A percentile compares a stretch with the other conserved stretches of the same genome.
phyloP scores from a whole-genome alignment of 2,888 invertebrate species.

The Diloba caeruleocephala region DNA sequence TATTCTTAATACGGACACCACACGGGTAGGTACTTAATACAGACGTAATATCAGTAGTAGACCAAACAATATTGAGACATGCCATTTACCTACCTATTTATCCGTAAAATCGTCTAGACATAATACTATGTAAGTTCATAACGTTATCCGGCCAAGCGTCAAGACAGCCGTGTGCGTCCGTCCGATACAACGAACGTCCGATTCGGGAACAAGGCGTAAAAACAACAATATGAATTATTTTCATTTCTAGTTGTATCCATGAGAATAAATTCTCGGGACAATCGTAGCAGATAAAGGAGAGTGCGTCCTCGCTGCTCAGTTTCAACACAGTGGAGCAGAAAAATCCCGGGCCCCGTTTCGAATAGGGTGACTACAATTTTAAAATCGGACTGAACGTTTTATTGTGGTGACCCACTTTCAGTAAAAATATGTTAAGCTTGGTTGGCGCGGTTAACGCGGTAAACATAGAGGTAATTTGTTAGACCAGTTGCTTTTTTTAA shows the following conservation, averaged over 20 bases:
- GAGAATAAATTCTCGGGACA: conserved; percentile 47
- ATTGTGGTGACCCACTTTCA: conserved; percentile 12
- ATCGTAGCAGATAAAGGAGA: conserved; percentile 50
- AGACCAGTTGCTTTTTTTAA: too few relatives aligned
- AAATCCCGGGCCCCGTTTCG: conserved; percentile 43
- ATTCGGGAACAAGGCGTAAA: conserved; percentile 29
- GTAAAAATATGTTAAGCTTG: neutral
- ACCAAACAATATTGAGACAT: conserved; percentile 3
- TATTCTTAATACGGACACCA: too few relatives aligned
- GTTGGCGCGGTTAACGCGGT: too few relatives aligned
- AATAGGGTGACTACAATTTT: conserved; percentile 42
- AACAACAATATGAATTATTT: conserved; percentile 52
- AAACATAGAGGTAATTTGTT: too few relatives aligned
- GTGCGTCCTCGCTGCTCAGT: conserved; percentile 47
- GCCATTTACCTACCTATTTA: conserved; percentile 18
- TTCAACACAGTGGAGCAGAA: conserved; percentile 58
- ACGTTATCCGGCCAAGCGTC: conserved; percentile 6
- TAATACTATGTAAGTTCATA: neutral
- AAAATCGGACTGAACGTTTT: neutral
- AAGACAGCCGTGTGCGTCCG: conserved; percentile 25
- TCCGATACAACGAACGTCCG: conserved; percentile 20
- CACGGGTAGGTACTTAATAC: too few relatives aligned
- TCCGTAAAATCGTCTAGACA: conserved; percentile 7
- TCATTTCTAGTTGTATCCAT: conserved; percentile 40
- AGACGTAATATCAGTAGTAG: too few relatives aligned